Conservation (phyloP, 2,113 vertebrate species). For the Odocoileus hemionus region DNA sequence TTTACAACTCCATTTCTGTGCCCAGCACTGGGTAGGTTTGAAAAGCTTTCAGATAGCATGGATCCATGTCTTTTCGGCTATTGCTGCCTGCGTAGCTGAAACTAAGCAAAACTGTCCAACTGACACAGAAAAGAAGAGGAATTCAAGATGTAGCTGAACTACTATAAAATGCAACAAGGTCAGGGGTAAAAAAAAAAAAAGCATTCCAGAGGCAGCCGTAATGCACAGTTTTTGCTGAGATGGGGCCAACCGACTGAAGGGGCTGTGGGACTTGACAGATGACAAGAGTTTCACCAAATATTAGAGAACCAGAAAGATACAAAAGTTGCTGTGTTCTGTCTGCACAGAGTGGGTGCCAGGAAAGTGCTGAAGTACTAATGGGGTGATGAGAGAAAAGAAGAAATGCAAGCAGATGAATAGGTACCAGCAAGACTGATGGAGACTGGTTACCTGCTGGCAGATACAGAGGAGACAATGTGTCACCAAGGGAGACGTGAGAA, state of each 20-base stretch:
- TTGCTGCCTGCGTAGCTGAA: not conserved
- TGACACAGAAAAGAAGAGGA: not conserved
- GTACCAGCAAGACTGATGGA: not conserved
- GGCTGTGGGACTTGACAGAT: not conserved
- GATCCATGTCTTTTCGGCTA: not conserved
- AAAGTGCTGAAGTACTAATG: not conserved
- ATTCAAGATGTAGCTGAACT: not conserved
- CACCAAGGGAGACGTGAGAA: not conserved
- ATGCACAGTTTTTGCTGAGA: not conserved
- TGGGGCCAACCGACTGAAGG: not conserved
- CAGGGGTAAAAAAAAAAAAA: not conserved
- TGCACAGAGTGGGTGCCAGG: not conserved
- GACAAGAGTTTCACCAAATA: not conserved
- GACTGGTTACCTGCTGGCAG: not conserved
- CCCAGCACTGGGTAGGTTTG: not conserved
- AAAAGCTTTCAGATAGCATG: not conserved
- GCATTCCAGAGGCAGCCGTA: not conserved
- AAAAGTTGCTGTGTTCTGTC: not conserved
- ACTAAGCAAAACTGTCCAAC: not conserved
- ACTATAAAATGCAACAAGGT: not conserved
- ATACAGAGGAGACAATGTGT: not conserved
- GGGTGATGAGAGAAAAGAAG: not conserved
- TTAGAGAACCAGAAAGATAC: not conserved
- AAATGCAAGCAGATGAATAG: not conserved
- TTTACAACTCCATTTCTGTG: not conserved